Evolutionary conservation across 2,113 vertebrate species (phyloP).

Genomic region (Psophia crepitans): DNA sequence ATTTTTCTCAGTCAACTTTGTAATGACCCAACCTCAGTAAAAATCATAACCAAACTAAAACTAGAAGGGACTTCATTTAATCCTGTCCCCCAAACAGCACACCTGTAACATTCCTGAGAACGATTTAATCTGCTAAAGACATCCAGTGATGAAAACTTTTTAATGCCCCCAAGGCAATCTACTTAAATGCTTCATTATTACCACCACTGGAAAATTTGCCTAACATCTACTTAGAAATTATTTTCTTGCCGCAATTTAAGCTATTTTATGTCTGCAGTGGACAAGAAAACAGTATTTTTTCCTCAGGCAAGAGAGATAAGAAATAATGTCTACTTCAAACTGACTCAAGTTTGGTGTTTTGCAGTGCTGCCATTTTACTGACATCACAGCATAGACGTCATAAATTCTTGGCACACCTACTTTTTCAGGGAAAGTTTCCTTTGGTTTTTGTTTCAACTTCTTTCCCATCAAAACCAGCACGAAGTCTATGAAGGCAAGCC

Average conservation of each 20-base stretch:
- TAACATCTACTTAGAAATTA: neutral
- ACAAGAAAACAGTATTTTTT: neutral
- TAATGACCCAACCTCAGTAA: conserved; percentile 5
- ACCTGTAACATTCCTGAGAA: neutral
- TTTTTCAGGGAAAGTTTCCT: neutral
- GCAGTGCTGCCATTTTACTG: neutral
- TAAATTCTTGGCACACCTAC: neutral
- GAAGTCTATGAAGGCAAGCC: neutral
- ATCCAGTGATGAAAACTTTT: neutral
- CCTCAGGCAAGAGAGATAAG: neutral
- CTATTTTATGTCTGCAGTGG: neutral
- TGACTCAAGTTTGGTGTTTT: neutral
- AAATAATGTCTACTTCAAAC: neutral
- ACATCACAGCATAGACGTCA: neutral
- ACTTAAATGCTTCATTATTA: neutral
- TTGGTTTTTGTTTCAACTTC: neutral
- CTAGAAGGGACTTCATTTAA: neutral
- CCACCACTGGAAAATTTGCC: neutral
- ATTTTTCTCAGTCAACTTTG: neutral
- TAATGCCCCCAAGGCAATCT: neutral
- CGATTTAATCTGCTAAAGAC: neutral
- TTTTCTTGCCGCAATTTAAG: neutral
- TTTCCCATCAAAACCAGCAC: neutral
- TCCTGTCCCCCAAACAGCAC: neutral
- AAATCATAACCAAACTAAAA: neutral